Conservation (phyloP, 1,140 invertebrate species). For the Pentalonia nigronervosa region DNA sequence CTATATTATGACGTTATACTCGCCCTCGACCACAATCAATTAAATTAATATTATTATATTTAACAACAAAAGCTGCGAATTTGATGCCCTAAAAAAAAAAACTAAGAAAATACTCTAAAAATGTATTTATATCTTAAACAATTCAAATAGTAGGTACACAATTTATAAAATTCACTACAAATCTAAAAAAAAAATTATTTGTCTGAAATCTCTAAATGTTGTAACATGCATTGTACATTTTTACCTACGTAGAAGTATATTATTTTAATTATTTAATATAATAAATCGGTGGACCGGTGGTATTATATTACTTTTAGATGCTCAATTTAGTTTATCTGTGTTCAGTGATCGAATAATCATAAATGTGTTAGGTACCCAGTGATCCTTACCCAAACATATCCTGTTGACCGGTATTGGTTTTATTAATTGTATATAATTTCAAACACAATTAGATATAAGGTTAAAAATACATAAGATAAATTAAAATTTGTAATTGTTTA, state of each 20-base stretch:
- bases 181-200: not conserved
- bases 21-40: not conserved
- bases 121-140: not conserved
- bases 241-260: not conserved
- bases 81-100: not conserved
- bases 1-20: not conserved
- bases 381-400: too few relatives aligned
- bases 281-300: not conserved
- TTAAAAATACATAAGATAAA: too few relatives aligned
- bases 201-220: not conserved
- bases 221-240: too few relatives aligned
- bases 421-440: too few relatives aligned
- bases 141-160: too few relatives aligned
- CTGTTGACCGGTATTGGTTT: too few relatives aligned
- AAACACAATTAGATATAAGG: too few relatives aligned
- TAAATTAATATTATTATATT: not conserved
- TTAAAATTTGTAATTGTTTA: too few relatives aligned
- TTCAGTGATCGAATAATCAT: too few relatives aligned
- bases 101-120: not conserved
- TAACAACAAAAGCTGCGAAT: not conserved
- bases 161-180: not conserved
- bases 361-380: too few relatives aligned
- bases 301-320: too few relatives aligned
- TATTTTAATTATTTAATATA: not conserved
- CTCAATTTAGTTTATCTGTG: too few relatives aligned